Base-by-base conservation (phyloP, 2,797 vertebrate species). In the Poeciliopsis infans region DNA sequence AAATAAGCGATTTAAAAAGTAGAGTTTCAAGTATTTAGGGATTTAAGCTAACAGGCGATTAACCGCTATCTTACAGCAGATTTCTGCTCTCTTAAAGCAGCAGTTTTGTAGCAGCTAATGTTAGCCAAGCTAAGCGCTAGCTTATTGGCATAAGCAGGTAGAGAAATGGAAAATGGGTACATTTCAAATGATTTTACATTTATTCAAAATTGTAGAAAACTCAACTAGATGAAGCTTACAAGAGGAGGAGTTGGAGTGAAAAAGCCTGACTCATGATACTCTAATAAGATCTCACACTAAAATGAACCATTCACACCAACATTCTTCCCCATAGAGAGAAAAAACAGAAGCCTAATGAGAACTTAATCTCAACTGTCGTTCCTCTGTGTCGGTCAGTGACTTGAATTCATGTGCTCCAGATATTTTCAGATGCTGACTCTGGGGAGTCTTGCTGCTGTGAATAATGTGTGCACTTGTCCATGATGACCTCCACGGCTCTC, bases 401-500 rank as follows among this genome's bases (percentile, higher is more conserved):
- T 70, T 25, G 79, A 66, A 78, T 41, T 76, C 23, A 79, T 55
- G 2, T 73, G 66, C 74, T 78, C 77, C 78, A 51, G 20, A 55
- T 70, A 7, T 59, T 59, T 79, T 79, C 61, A 53, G 16, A 81
- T 69, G 72, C 41, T 49, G 18, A 77, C 55, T 23, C 59, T 75
- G 3, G 36, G 77, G 87, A 68, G 71, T 81, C 80, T 66, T 74
- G 77, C 80, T 66, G 75, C 80, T 84, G 78, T 90, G 85, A 91
- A 80, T 87, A 88, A 89, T 83, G 85, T 86, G 81, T 45, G 53
- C 78, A 76, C 74, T 88, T 82, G 80, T 91, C 81, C 82, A 36
- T 23, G 43, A 78, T 86, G 86, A 85, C 81, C 89, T 81, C 18
- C 66, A n/a, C 79, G 86, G 80, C 76, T 87, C 80, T 91, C 83